Percentiles rank a stretch among this genome's conserved stretches.
phyloP scores from a whole-genome alignment of 2,888 invertebrate species.

The Dinocampus coccinellae region DNA sequence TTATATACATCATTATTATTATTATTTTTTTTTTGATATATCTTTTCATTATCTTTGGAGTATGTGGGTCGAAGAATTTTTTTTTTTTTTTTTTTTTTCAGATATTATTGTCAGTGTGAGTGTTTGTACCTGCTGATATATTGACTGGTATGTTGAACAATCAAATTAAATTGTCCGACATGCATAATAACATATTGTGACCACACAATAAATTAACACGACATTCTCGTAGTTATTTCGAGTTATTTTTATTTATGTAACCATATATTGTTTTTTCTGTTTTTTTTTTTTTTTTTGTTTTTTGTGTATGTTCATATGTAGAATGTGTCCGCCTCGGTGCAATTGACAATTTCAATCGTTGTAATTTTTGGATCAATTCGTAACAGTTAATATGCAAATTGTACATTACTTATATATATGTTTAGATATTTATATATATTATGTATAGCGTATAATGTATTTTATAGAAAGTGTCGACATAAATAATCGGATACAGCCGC shows the following conservation, averaged over 20 bases:
- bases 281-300: neutral
- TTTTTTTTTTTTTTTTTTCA: neutral
- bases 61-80: too few relatives aligned
- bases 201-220: conserved; percentile 22
- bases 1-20: too few relatives aligned
- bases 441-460: neutral
- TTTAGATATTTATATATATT: neutral
- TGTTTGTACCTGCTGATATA: neutral
- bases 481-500: conserved; percentile 6
- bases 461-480: conserved; percentile 18
- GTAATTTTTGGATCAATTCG: conserved; percentile 8
- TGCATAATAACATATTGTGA: neutral
- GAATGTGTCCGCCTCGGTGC: neutral
- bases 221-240: conserved; percentile 23
- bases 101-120: neutral
- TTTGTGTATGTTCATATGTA: neutral
- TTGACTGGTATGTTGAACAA: conserved; percentile 25
- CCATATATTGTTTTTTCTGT: conserved; percentile 15
- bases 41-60: too few relatives aligned
- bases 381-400: neutral
- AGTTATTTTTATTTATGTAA: too few relatives aligned
- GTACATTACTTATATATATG: neutral
- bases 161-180: conserved; percentile 12
- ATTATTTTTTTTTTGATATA: too few relatives aligned
- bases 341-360: neutral